These are phyloP conservation scores for Aeoliscus strigatus DNA, from an alignment of 2,797 vertebrate species.

Conservation along the genomic window DNA sequence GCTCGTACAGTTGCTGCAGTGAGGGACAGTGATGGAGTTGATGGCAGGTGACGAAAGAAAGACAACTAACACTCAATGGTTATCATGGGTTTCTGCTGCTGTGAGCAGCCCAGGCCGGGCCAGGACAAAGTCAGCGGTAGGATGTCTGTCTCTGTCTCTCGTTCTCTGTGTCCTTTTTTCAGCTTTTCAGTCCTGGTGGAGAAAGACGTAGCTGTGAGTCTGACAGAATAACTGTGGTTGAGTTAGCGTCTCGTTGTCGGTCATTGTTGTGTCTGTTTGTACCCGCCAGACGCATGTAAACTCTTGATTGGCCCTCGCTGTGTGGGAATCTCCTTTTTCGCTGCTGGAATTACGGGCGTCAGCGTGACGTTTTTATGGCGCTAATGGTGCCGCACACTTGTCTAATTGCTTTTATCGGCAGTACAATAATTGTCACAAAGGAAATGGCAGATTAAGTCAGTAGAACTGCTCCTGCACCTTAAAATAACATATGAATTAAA, in stretches of 20 bases:
- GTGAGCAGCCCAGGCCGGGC: constrained; percentile 7
- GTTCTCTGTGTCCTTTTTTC: too few relatives aligned
- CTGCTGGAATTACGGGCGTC: constrained; percentile 52
- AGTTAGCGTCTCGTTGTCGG: constrained; percentile 61
- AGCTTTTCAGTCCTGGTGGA: constrained; percentile 61
- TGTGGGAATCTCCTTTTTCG: constrained; percentile 48
- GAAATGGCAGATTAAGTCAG: too few relatives aligned
- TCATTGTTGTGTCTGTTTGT: constrained; percentile 63
- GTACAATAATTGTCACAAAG: constrained; percentile 41
- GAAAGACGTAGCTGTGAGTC: constrained; percentile 57
- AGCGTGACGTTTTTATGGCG: constrained; percentile 42
- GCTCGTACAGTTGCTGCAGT: constrained; percentile 32
- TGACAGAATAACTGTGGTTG: constrained; percentile 58
- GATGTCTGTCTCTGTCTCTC: constrained; percentile 47
- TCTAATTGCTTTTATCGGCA: constrained; percentile 45
- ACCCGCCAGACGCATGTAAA: constrained; percentile 60
- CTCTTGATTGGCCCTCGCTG: constrained; percentile 61
- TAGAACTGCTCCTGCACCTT: too few relatives aligned
- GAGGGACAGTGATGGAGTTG: too few relatives aligned
- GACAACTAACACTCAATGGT: constrained; percentile 25
- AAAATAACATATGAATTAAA: too few relatives aligned
- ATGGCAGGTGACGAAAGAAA: too few relatives aligned
- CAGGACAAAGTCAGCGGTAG: constrained; percentile 40
- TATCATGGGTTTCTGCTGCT: constrained; percentile 24
- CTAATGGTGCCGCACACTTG: constrained; percentile 33